Evolutionary conservation across 2,113 vertebrate genomes (phyloP), one percentile per base, ranked within the genome.

Genomic region (Cairina moschata): DNA sequence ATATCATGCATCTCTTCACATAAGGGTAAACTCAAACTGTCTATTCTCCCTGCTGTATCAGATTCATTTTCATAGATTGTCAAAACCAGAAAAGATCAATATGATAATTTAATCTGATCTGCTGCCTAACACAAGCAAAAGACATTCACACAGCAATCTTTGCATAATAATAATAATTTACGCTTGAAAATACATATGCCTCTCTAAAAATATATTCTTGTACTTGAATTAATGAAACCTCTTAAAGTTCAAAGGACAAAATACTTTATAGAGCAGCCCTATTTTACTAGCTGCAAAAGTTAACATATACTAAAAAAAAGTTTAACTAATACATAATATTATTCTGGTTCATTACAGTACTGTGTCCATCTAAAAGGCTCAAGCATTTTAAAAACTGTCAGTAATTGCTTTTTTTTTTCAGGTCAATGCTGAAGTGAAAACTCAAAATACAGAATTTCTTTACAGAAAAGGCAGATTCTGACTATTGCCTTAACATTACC

Each of bases 101-200:
- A 81, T n/a, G 69, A 94, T 93, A 78, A 95, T 96, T 91, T 94
- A 97, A 96, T 93, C 95, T 5, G 26, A 94, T 93, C 80, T 88
- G 56, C 76, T 88, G 76, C 77, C 91, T 90, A 95, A 90, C 65
- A 88, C 80, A 93, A 95, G 76, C 29, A 80, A 93, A 93, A 90
- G 38, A 90, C 77, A 62, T 93, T 93, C 69, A 93, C 40, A 67
- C 0, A 0, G 46, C 86, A 90, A 86, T 83, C 62, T 81, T 23
- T 75, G 42, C 34, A 86, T 67, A 86, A 93, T 40, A 86, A 93
- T 40, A 83, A 90, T 67, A 91, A 93, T 72, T 95, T 88, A 65
- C 54, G 23, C 32, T 88, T 72, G 67, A 88, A 93, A 93, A 88
- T 38, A 83, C 32, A 86, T 13, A 68, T 2, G 50, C 6, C 46